A percentile compares a stretch with the other conserved stretches of the same genome.
These are phyloP conservation scores for Apotomis betuletana DNA, from an alignment of 2,888 invertebrate species.

Conservation along the genomic window DNA sequence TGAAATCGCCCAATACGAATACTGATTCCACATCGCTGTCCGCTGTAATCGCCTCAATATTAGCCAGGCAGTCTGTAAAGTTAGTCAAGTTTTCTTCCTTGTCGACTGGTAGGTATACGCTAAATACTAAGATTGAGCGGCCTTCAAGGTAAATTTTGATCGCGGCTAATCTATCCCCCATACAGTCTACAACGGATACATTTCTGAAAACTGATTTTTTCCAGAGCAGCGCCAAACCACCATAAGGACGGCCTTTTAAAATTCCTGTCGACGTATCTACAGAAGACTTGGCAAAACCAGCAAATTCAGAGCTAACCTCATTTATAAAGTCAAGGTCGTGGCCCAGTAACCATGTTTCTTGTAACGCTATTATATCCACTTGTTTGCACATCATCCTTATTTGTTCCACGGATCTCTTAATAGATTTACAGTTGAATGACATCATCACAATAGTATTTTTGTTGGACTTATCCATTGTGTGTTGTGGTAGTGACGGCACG, in stretches of 20 bases:
- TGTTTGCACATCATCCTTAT: not conserved
- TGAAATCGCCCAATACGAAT: not conserved
- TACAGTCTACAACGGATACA: too few species aligned
- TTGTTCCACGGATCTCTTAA: not conserved
- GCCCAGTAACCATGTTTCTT: not conserved
- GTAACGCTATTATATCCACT: constrained; percentile 2
- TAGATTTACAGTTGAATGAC: constrained; percentile 16
- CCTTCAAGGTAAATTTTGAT: not conserved
- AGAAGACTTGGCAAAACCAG: not conserved
- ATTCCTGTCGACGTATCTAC: constrained; percentile 2
- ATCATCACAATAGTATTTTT: not conserved
- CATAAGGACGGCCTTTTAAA: constrained; percentile 7
- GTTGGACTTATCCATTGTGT: constrained; percentile 2
- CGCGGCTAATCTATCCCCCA: not conserved
- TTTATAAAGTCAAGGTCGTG: constrained; percentile 10
- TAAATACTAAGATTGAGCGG: constrained; percentile 1
- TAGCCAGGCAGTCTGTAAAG: not conserved
- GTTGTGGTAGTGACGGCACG: not conserved
- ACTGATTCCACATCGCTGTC: not conserved
- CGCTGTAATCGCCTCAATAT: not conserved
- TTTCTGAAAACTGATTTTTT: not conserved
- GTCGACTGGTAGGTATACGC: not conserved
- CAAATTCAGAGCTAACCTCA: not conserved
- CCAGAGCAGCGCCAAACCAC: constrained; percentile 1
- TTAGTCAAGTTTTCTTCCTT: not conserved